phyloP scores from a whole-genome alignment of 1,140 invertebrate species.

The Coelopa frigida region DNA sequence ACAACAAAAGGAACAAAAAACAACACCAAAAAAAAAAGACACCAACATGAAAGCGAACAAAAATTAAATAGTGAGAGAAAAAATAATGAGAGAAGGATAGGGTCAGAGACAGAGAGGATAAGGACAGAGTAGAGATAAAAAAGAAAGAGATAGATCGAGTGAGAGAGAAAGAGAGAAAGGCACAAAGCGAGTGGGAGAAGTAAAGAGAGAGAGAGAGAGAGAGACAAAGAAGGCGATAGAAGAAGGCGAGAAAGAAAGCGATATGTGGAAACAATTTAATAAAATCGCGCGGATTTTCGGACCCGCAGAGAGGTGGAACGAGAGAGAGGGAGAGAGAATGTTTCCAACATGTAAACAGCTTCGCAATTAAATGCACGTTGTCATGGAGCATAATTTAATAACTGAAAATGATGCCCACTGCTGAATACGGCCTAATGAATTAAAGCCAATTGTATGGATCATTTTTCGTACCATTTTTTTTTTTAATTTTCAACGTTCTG shows the following conservation, averaged over 20 bases:
- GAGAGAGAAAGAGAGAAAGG: background rate
- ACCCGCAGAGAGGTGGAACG: background rate
- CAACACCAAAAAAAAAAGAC: background rate
- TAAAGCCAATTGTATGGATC: too few relatives aligned
- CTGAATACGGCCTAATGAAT: too few relatives aligned
- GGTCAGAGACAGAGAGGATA: background rate
- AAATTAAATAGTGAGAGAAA: background rate
- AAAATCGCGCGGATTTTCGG: background rate
- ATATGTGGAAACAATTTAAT: background rate
- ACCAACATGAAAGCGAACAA: background rate
- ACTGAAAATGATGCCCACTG: too few relatives aligned
- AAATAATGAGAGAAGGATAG: background rate
- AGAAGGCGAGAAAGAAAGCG: background rate
- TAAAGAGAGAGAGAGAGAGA: background rate
- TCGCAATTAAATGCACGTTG: too few relatives aligned
- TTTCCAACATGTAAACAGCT: too few relatives aligned
- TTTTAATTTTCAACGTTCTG: too few relatives aligned
- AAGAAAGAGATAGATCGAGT: background rate
- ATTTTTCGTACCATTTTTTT: too few relatives aligned
- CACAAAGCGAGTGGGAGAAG: background rate
- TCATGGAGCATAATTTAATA: too few relatives aligned
- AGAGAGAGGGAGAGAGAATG: constrained; percentile 10
- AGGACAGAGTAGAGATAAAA: background rate
- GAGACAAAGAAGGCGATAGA: background rate
- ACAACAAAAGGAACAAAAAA: background rate